Conservation (phyloP, 2,888 invertebrate genomes). For the Polydrusus pterygomalis region DNA sequence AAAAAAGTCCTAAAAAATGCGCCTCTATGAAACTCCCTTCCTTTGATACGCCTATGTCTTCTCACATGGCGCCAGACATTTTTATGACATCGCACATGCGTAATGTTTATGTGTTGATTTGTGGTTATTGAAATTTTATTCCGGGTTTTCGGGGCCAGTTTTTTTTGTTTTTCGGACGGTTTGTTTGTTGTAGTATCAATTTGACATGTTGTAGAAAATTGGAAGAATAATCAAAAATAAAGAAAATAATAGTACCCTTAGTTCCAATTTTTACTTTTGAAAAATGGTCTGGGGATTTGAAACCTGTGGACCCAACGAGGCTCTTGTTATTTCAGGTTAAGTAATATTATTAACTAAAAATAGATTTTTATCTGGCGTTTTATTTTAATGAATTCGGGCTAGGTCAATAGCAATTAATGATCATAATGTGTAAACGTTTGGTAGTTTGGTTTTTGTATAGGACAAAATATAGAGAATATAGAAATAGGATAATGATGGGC, state of each 20-base stretch:
- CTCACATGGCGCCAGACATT: constrained; percentile 8
- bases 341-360: constrained; percentile 13
- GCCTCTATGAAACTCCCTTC: no score
- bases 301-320: constrained; percentile 96
- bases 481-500: no score
- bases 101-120: background rate
- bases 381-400: constrained; percentile 11
- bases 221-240: background rate
- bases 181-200: background rate
- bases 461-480: no score
- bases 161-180: constrained; percentile 3
- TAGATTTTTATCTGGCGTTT: constrained; percentile 6
- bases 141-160: background rate
- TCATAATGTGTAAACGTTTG: background rate
- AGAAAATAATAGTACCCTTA: background rate
- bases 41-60: constrained; percentile 1
- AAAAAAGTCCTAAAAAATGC: no score
- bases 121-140: background rate
- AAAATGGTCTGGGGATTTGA: constrained; percentile 85
- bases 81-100: background rate
- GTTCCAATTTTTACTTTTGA: background rate
- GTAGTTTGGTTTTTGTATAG: no score
- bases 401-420: background rate
- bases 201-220: background rate
- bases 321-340: constrained; percentile 93